Evolutionary conservation across 2,113 vertebrate species (phyloP), one percentile per base, ranked within the genome.

Genomic region (Castor canadensis): DNA sequence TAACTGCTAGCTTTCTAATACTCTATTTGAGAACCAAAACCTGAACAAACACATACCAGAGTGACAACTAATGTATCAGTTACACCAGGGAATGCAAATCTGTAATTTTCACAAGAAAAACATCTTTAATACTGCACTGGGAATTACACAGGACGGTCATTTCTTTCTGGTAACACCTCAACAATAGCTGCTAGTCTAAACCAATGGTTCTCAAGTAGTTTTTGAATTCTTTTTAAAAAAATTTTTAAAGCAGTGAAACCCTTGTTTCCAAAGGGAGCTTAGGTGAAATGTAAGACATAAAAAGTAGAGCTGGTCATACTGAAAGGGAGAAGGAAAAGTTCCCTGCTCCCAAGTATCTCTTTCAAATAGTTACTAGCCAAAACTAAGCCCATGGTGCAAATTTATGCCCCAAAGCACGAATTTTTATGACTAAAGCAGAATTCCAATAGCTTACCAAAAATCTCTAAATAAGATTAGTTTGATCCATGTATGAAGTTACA

Each of bases 251-350:
- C 1, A 54, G 45, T 45, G 47, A 66, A 54, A 52, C 15, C 32
- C 35, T 85, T 88, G 28, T 81, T 91, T 81, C 58, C 67, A 86
- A 94, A 88, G 66, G 52, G 89, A 89, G 72, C 16, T 84, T 81
- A 64, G 49, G 13, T 88, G 43, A 90, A 86, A 94, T 47, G 67
- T 1, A 69, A 80, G 73, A 62, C 26, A 38, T 47, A 66, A 77
- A 87, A 90, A 94, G 19, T 60, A 0, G 69, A 90, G 43, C 43
- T 73, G 38, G 71, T 76, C 35, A 86, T n/a, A 66, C 15, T 79
- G 43, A 93, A 87, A 94, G n/a, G 32, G 10, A 79, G 15, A 77
- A 72, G n/a, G 64, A 45, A 86, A 88, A 83, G 10, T 75, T 49
- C 67, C 32, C 13, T 69, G 24, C 11, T 45, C 8, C 52, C 6